A percentile compares a stretch with the other conserved stretches of the same genome.
Evolutionary conservation across 1,140 invertebrate genomes (phyloP).

Genomic region (Drosophila varians): DNA sequence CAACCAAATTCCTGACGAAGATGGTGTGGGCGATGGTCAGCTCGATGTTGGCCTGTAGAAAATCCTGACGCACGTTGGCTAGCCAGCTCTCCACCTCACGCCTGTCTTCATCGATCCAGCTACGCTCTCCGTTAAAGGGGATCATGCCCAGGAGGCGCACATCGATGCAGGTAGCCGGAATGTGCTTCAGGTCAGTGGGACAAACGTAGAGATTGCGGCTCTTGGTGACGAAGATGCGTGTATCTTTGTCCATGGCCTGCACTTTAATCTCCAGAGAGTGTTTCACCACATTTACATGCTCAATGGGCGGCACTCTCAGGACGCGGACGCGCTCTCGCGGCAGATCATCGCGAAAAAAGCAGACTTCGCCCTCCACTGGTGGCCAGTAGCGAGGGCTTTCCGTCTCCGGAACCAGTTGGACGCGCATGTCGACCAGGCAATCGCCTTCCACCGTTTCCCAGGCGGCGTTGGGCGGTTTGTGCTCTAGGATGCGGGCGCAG

Average conservation of each 20-base stretch:
- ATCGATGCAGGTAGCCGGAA: slow-evolving; percentile 26
- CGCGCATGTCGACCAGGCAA: slow-evolving; percentile 5
- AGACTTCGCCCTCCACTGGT: slow-evolving; percentile 29
- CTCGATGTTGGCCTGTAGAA: slow-evolving; percentile 4
- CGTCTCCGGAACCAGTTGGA: slow-evolving; percentile 12
- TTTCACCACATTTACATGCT: slow-evolving; percentile 16
- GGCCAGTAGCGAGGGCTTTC: slow-evolving; percentile 42
- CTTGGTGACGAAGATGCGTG: slow-evolving; percentile 25
- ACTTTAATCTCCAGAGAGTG: slow-evolving; percentile 29
- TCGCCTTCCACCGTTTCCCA: slow-evolving; percentile 1
- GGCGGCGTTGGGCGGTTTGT: slow-evolving; percentile 6
- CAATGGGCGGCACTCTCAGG: slow-evolving; percentile 37
- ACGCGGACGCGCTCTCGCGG: slow-evolving; percentile 47
- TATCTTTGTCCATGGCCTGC: slow-evolving; percentile 51
- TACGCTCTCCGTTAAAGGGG: background rate
- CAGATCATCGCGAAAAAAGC: slow-evolving; percentile 6
- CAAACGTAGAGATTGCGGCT: slow-evolving; percentile 35
- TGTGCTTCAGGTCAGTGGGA: background rate
- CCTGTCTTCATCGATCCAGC: background rate
- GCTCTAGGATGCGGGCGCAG: slow-evolving; percentile 48
- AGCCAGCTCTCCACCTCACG: background rate
- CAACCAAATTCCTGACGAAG: background rate
- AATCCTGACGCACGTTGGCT: background rate
- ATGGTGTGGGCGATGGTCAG: slow-evolving; percentile 10
- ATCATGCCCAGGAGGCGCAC: slow-evolving; percentile 25